Percentiles rank a stretch among this genome's conserved stretches.
Evolutionary conservation across 2,888 invertebrate species (phyloP).

Genomic region (Plusia festucae): DNA sequence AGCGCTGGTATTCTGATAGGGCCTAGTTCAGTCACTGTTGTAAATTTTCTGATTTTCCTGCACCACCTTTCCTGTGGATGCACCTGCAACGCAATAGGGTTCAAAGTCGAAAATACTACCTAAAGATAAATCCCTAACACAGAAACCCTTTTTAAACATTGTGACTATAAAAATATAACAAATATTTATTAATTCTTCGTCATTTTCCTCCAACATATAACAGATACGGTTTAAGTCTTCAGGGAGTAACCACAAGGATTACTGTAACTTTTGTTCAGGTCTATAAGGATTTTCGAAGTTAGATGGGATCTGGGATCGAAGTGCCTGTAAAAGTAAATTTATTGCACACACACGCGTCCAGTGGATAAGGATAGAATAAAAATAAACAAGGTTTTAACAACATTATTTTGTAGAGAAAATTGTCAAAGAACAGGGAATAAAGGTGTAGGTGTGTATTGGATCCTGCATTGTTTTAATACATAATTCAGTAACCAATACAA

Average conservation of each 20-base stretch:
- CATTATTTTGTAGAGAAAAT: slow-evolving; percentile 24
- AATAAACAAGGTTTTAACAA: slow-evolving; percentile 44
- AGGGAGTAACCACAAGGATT: slow-evolving; percentile 48
- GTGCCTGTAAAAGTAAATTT: slow-evolving; percentile 61
- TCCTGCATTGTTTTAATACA: not conserved
- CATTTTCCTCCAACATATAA: slow-evolving; percentile 46
- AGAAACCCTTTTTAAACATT: too few relatives aligned
- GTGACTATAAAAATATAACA: slow-evolving; percentile 16
- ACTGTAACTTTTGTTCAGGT: slow-evolving; percentile 49
- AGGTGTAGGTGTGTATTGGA: not conserved
- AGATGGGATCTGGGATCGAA: slow-evolving; percentile 47
- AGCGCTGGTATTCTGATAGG: too few relatives aligned
- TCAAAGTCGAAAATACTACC: too few relatives aligned
- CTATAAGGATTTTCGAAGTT: slow-evolving; percentile 59
- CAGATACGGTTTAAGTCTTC: slow-evolving; percentile 53
- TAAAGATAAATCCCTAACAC: too few relatives aligned
- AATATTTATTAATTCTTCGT: slow-evolving; percentile 44
- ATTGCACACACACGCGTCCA: slow-evolving; percentile 37
- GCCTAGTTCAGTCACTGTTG: too few relatives aligned
- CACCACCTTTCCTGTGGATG: too few relatives aligned
- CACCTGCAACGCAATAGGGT: too few relatives aligned
- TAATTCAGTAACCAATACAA: slow-evolving; percentile 1
- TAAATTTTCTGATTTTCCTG: too few relatives aligned
- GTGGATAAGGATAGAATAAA: slow-evolving; percentile 33
- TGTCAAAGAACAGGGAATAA: not conserved